Base-by-base conservation (phyloP, 1,140 invertebrate species). In the Drosophila kepulauana region DNA sequence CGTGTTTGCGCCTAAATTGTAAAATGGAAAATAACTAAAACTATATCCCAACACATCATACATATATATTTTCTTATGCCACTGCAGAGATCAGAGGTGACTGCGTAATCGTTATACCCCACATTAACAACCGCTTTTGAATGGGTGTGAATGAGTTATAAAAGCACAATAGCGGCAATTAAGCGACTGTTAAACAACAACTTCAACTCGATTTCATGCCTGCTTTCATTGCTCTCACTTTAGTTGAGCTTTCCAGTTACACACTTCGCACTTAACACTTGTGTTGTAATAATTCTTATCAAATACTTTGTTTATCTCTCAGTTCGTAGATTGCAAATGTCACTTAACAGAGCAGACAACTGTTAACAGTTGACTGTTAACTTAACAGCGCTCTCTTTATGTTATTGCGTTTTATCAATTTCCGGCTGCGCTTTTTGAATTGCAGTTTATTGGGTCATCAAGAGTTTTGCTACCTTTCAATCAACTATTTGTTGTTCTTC, bases 391-490 rank as follows among this genome's bases (percentile, higher is more conserved):
- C 20, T 45, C 0, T 48, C 8, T 20, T 4, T 25, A 4, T 33
- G 33, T 33, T 33, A 8, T 65, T 6, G 16, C 30, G 16, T 15
- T 33, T 45, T 46, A 10, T 2, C 25, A 63, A 56, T 45, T 49
- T 61, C 56, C 28, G 28, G 13, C 11, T 52, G 54, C 3, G 20
- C 3, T 15, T 13, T 35, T 20, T 28, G 30, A 41, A 38, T 28
- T 35, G 33, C n/a, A 49, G 30, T 49, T 43, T 45, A 62, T 69
- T 69, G 35, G 48, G 35, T 35, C 57, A 41, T 35, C n/a, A 57
- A 38, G 15, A 15, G 11, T 41, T 54, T 11, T 54, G 62, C 65
- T 75, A 81, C 81, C 81, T 80, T 82, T 84, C 81, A 80, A 85
- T 85, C 77, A 84, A 63, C 68, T 85, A 48, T 48, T 7, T 13